phyloP scores from a whole-genome alignment of 23 tunicate species.

The Ascidia mentula region DNA sequence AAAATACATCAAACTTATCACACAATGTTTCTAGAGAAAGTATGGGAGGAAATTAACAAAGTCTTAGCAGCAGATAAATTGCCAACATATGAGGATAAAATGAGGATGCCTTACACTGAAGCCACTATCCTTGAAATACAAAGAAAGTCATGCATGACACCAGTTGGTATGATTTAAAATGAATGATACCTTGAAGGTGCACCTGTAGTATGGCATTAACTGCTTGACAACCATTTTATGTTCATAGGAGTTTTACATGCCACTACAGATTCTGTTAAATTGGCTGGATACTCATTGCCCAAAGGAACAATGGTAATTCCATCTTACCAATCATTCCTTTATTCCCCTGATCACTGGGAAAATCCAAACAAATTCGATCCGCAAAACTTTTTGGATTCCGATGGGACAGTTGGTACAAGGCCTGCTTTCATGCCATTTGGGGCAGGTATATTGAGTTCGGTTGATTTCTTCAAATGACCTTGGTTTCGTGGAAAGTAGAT shows the following conservation, averaged over 20 bases:
- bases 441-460: conserved; percentile 1
- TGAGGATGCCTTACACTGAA: conserved; percentile 11
- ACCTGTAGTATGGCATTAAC: background rate
- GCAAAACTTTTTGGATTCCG: conserved; percentile 12
- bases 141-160: background rate
- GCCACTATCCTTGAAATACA: conserved; percentile 11
- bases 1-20: no score
- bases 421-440: conserved; percentile 14
- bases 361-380: conserved; percentile 21
- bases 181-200: background rate
- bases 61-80: background rate
- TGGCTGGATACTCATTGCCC: conserved; percentile 14
- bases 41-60: background rate
- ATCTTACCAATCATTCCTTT: background rate
- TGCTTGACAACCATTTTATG: no score
- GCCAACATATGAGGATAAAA: background rate
- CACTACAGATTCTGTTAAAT: background rate
- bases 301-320: conserved; percentile 15
- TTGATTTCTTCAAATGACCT: no score
- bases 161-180: background rate
- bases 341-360: conserved; percentile 6
- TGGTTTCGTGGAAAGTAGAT: background rate
- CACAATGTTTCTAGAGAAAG: background rate
- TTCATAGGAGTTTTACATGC: background rate
- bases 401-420: conserved; percentile 9